A percentile compares a stretch with the other conserved stretches of the same genome.
phyloP scores from a whole-genome alignment of 2,888 invertebrate genomes.

The Nemapogon koenigi region DNA sequence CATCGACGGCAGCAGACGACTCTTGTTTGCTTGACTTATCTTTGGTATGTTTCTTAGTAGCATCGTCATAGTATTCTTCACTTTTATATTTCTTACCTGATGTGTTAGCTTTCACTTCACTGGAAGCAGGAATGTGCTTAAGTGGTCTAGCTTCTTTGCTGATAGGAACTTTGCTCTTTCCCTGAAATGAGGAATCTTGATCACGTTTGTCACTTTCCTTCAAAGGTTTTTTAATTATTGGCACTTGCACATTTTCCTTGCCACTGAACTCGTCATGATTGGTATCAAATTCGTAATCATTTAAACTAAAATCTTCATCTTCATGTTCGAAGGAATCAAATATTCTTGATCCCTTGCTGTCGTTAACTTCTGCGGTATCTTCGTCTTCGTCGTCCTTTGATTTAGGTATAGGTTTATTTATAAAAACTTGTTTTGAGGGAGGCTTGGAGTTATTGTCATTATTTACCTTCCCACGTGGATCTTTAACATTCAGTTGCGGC shows the following conservation, averaged over 20 bases:
- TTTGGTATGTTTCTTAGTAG: slow-evolving; percentile 22
- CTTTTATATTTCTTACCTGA: slow-evolving; percentile 21
- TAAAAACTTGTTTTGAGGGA: slow-evolving; percentile 22
- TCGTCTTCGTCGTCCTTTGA: slow-evolving; percentile 36
- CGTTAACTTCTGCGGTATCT: slow-evolving; percentile 30
- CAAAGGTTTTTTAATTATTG: no score
- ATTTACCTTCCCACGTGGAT: no score
- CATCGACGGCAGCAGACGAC: slow-evolving; percentile 25
- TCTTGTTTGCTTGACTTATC: slow-evolving; percentile 20
- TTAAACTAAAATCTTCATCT: slow-evolving; percentile 47
- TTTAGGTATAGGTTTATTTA: slow-evolving; percentile 46
- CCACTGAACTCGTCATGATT: slow-evolving; percentile 44
- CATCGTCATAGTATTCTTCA: slow-evolving; percentile 32
- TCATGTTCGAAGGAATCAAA: slow-evolving; percentile 38
- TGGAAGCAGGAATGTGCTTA: no score
- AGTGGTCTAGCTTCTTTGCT: no score
- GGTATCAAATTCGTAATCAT: slow-evolving; percentile 49
- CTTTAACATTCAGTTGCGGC: no score
- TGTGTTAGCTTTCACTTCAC: no score
- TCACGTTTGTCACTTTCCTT: slow-evolving; percentile 19
- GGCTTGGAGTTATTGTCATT: no score
- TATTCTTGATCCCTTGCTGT: slow-evolving; percentile 21
- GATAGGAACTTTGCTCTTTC: no score
- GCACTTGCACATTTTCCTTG: slow-evolving; percentile 38
- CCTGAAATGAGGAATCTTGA: neutral